Evolutionary conservation across 2,797 vertebrate species (phyloP).

Genomic region (Pachyuromys duprasi): DNA sequence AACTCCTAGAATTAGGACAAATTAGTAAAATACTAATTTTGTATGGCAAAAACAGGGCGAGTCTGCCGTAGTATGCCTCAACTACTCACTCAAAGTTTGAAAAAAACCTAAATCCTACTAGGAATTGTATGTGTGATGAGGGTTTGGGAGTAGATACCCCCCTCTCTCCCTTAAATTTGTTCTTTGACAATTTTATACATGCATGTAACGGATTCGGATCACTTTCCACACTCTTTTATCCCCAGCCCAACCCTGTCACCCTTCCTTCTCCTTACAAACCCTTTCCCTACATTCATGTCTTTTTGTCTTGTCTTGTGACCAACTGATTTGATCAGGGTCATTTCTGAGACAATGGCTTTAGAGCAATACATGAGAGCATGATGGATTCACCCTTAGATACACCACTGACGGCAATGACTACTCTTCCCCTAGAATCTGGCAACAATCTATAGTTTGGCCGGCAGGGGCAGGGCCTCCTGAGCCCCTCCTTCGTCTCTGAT

Average conservation of each 20-base stretch:
- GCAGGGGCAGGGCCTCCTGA: neutral
- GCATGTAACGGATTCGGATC: neutral
- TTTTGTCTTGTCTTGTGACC: neutral
- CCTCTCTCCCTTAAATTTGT: neutral
- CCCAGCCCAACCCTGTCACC: neutral
- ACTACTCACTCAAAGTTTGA: neutral
- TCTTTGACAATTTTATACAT: neutral
- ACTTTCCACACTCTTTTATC: neutral
- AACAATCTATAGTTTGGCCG: neutral
- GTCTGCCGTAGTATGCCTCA: neutral
- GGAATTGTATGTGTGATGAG: neutral
- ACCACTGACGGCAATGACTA: neutral
- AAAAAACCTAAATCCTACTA: neutral
- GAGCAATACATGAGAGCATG: neutral
- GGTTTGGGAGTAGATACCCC: neutral
- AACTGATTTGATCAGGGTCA: neutral
- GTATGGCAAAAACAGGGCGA: neutral
- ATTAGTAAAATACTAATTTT: neutral
- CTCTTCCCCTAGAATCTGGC: neutral
- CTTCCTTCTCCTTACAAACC: neutral
- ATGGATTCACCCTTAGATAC: neutral
- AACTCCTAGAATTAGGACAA: neutral
- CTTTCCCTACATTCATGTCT: neutral
- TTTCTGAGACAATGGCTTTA: neutral
- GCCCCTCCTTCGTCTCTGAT: neutral